phyloP scores from a whole-genome alignment of 1,140 invertebrate genomes.

The Meloidogyne exigua region DNA sequence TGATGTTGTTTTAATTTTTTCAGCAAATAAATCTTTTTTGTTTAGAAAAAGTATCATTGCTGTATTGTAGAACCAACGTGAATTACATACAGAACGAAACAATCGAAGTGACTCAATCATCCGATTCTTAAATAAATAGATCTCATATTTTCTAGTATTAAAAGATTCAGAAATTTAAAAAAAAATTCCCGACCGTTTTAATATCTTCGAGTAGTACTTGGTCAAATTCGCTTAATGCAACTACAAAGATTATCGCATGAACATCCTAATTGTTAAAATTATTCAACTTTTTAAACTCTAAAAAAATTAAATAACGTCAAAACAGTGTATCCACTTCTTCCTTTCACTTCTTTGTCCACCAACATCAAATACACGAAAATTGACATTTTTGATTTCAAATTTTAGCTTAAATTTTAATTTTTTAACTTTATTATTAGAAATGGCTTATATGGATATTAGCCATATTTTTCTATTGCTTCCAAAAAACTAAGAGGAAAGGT shows the following conservation, averaged over 20 bases:
- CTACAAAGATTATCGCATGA: slow-evolving; percentile 72
- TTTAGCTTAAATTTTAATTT: slow-evolving; percentile 15
- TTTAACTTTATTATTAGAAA: neutral
- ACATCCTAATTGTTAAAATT: slow-evolving; percentile 33
- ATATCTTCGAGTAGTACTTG: slow-evolving; percentile 92
- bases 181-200: slow-evolving; percentile 75
- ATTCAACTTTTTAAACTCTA: no score
- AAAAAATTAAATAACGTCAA: slow-evolving; percentile 67
- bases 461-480: no score
- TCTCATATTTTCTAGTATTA: no score
- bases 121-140: slow-evolving; percentile 44
- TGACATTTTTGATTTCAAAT: slow-evolving; percentile 23
- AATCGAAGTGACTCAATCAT: slow-evolving; percentile 48
- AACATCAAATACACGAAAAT: slow-evolving; percentile 58
- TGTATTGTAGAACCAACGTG: slow-evolving; percentile 38
- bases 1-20: slow-evolving; percentile 46
- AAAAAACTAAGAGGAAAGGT: no score
- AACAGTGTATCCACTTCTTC: slow-evolving; percentile 98
- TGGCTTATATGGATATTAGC: slow-evolving; percentile 18
- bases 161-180: no score
- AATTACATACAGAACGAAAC: slow-evolving; percentile 43
- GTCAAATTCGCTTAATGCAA: slow-evolving; percentile 77
- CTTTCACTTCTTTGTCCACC: slow-evolving; percentile 78
- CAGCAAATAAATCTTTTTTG: slow-evolving; percentile 58
- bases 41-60: slow-evolving; percentile 61